phyloP scores from a whole-genome alignment of 2,888 invertebrate genomes.

The Callimorpha dominula region DNA sequence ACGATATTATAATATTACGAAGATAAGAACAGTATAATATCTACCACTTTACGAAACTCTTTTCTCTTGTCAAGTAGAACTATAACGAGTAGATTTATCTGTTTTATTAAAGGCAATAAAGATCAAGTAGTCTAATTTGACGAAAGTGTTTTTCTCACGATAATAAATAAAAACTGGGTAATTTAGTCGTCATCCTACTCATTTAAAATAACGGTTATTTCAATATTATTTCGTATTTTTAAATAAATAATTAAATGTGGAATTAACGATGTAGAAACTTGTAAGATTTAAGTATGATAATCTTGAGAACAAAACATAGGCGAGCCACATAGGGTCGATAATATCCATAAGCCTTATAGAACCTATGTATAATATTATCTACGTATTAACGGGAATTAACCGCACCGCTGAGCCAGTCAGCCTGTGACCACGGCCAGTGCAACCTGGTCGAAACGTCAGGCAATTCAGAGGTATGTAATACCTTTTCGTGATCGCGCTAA shows the following conservation, averaged over 20 bases:
- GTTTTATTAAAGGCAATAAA: conserved; percentile 6
- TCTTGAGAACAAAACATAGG: too few species aligned
- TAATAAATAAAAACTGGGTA: not conserved
- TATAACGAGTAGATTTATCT: not conserved
- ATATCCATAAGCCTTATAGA: too few species aligned
- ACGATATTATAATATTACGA: not conserved
- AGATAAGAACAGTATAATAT: not conserved
- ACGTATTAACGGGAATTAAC: too few species aligned
- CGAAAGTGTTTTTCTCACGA: not conserved
- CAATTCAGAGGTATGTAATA: too few species aligned
- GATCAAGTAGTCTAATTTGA: not conserved
- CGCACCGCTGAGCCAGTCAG: too few species aligned
- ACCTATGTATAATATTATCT: too few species aligned
- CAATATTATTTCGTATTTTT: not conserved
- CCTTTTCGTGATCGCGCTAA: too few species aligned
- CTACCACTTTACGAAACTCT: not conserved
- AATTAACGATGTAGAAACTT: not conserved
- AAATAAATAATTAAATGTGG: too few species aligned
- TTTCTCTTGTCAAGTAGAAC: not conserved
- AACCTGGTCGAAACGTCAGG: too few species aligned
- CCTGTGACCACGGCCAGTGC: too few species aligned
- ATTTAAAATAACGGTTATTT: not conserved
- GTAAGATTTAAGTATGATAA: not conserved
- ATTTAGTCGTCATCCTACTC: not conserved
- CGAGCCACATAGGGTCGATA: too few species aligned